These are phyloP conservation scores for Leptarthrus brevirostris DNA, from an alignment of 2,888 invertebrate genomes.

Conservation along the genomic window DNA sequence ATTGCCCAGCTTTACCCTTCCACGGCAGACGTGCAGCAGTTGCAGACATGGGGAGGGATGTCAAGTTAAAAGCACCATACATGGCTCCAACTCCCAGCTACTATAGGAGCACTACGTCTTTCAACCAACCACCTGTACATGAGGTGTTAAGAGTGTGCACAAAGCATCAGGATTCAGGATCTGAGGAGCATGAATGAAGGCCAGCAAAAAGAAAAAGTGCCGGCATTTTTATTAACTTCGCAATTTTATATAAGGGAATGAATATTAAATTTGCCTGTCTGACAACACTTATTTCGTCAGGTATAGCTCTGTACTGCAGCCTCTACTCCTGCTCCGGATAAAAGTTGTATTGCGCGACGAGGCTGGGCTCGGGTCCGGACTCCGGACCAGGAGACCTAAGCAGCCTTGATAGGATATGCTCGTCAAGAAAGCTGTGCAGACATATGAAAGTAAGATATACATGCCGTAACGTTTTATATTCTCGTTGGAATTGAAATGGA, in stretches of 20 bases:
- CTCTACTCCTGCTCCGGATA: neutral
- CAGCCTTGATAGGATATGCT: neutral
- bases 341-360: neutral
- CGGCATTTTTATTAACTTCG: constrained; percentile 43
- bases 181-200: constrained; percentile 18
- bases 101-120: neutral
- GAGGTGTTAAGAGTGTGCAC: constrained; percentile 39
- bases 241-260: constrained; percentile 46
- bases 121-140: constrained; percentile 31
- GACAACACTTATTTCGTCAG: constrained; percentile 20
- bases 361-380: no score
- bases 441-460: constrained; percentile 16
- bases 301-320: neutral
- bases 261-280: constrained; percentile 45
- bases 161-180: constrained; percentile 16
- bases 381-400: neutral
- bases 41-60: neutral
- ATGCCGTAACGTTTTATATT: constrained; percentile 18
- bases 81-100: neutral
- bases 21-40: neutral
- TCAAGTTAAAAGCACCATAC: neutral
- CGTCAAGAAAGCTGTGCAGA: constrained; percentile 5
- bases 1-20: constrained; percentile 23
- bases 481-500: constrained; percentile 13
- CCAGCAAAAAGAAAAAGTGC: constrained; percentile 32